Base-by-base conservation (phyloP, 2,113 vertebrate genomes). In the Cryptotis parvus region DNA sequence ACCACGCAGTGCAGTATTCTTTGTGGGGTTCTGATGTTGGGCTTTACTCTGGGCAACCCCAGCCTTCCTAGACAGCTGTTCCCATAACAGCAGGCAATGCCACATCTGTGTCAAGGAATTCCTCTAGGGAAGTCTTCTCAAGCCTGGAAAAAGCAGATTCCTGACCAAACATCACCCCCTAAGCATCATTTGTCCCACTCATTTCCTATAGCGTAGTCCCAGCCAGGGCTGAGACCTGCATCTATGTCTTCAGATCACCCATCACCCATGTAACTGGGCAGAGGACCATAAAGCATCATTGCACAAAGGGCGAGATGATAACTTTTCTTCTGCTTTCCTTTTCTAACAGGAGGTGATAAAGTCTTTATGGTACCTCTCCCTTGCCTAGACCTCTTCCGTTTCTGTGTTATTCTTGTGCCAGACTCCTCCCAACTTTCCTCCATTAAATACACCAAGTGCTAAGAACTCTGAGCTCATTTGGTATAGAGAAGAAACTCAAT, bases 401-500 rank as follows among this genome's bases (percentile, higher is more conserved):
- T 84, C 86, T 3, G 0, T 81, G 81, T 91, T 93, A 75, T 80
- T 89, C 90, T 85, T 87, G 66, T 94, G 80, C 76, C 70, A 79
- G 26, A 74, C n/a, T 82, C 66, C 35, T 88, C 68, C 61, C 0
- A 37, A 95, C 79, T 69, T 89, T 83, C 73, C 73, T 91, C 41
- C 63, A 87, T 89, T 96, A 96, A 91, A 55, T 84, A 89, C 66
- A 82, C 81, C 65, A 55, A 89, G 80, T 79, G 31, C 91, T 94
- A 70, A 93, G 91, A 77, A 93, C 92, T 84, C 52, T 9, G 58
- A 95, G 91, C 91, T 96, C 94, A 84, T 95, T 94, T 94, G 76
- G 58, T 95, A 37, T 58, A 55, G 84, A 89, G 83, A 58, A 91
- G 89, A 94, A 96, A 93, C 93, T 94, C 86, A 95, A 93, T 97